phyloP scores from a whole-genome alignment of 2,888 invertebrate genomes.

The Noctuana brunneofusca region DNA sequence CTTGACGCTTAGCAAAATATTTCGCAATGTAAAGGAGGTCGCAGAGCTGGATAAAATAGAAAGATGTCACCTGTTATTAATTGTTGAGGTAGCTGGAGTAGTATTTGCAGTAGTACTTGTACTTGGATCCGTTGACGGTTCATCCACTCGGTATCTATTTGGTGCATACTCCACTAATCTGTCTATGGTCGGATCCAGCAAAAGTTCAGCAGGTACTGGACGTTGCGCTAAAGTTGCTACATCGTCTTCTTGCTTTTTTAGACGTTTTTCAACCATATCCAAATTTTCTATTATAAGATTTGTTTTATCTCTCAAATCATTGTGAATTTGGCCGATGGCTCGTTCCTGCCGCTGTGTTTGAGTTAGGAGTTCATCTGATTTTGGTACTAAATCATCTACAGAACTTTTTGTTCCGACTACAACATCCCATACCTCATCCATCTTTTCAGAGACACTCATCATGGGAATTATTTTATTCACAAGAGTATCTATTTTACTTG shows the following conservation, averaged over 20 bases:
- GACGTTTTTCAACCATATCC: constrained; percentile 91
- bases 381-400: constrained; percentile 92
- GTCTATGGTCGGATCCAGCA: constrained; percentile 89
- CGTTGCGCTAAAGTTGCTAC: constrained; percentile 90
- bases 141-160: constrained; percentile 83
- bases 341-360: constrained; percentile 94
- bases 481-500: constrained; percentile 90
- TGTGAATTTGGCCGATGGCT: constrained; percentile 93
- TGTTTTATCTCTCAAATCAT: constrained; percentile 90
- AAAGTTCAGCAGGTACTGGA: constrained; percentile 87
- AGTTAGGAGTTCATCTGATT: constrained; percentile 92
- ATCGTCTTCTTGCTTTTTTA: constrained; percentile 93
- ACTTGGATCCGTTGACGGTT: constrained; percentile 64
- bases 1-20: constrained; percentile 45
- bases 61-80: constrained; percentile 73
- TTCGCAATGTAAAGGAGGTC: constrained; percentile 47
- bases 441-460: constrained; percentile 92
- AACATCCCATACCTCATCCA: constrained; percentile 96
- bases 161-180: constrained; percentile 90
- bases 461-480: constrained; percentile 93
- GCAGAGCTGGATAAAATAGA: constrained; percentile 45
- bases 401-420: constrained; percentile 94
- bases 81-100: constrained; percentile 56
- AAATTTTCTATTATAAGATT: constrained; percentile 94
- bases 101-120: constrained; percentile 66